Conservation (phyloP, 2,888 invertebrate genomes). For the Drosophila peninsularis region DNA sequence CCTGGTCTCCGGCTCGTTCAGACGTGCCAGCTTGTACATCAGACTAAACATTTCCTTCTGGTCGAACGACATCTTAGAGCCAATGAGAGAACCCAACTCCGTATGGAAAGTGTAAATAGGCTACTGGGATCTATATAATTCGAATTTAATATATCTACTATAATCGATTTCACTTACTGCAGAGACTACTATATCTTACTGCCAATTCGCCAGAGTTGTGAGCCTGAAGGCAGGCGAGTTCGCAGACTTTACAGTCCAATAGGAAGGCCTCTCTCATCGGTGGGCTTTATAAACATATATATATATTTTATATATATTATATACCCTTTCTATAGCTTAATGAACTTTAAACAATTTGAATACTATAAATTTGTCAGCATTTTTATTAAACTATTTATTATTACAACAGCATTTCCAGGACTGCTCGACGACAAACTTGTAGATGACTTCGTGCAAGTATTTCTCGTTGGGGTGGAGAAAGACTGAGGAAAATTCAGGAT, state of each 20-base stretch:
- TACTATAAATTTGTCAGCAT: not conserved
- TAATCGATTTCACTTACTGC: no score
- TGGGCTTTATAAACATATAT: no score
- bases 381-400: slow-evolving; percentile 43
- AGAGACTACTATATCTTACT: not conserved
- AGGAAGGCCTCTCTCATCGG: no score
- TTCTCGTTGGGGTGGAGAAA: slow-evolving; percentile 89
- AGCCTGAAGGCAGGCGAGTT: no score
- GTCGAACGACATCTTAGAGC: slow-evolving; percentile 64
- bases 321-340: no score
- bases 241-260: no score
- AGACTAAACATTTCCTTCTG: slow-evolving; percentile 62
- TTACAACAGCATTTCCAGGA: slow-evolving; percentile 67
- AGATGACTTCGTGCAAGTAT: slow-evolving; percentile 67
- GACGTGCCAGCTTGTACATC: slow-evolving; percentile 63
- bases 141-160: no score
- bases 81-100: not conserved
- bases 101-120: not conserved
- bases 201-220: no score
- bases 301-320: no score
- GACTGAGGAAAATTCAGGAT: slow-evolving; percentile 90
- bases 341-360: not conserved
- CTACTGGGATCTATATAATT: slow-evolving; percentile 16
- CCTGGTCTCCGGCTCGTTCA: slow-evolving; percentile 56
- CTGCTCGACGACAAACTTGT: slow-evolving; percentile 62